Conservation (phyloP, 2,888 invertebrate species). For the Sarcophaga carnaria region DNA sequence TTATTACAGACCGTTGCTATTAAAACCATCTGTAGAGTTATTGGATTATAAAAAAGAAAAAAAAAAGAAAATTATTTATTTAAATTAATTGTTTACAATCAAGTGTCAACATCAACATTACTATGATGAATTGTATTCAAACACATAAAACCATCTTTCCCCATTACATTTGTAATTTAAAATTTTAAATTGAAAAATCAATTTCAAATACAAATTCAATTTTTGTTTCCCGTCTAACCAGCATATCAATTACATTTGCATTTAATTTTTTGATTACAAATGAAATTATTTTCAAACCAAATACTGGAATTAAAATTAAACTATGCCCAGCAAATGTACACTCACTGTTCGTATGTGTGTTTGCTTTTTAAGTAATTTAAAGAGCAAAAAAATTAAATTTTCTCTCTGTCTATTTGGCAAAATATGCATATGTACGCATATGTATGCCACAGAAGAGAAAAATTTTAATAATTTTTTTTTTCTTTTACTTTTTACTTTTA, state of each 20-base stretch:
- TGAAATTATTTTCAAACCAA: slow-evolving; percentile 8
- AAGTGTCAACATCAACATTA: slow-evolving; percentile 29
- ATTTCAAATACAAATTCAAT: no score
- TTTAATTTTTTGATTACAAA: background rate
- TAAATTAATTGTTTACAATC: slow-evolving; percentile 19
- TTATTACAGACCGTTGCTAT: no score
- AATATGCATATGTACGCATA: background rate
- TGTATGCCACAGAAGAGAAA: background rate
- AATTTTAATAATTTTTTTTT: background rate
- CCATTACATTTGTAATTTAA: no score
- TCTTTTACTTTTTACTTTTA: background rate
- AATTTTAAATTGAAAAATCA: no score
- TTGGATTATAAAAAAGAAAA: background rate
- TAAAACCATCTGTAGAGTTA: no score
- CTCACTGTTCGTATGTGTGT: background rate
- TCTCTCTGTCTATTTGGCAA: background rate
- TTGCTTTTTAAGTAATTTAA: background rate
- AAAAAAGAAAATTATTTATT: slow-evolving; percentile 3
- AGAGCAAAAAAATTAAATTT: background rate
- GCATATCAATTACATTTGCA: background rate
- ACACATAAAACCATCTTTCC: no score
- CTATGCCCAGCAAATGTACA: background rate
- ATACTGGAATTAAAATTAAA: background rate
- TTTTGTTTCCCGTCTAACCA: background rate
- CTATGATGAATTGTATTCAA: background rate